Evolutionary conservation across 30 jellyfish, hydroid and myxozoan genomes (phyloP), one percentile per base, ranked within the genome.

Genomic region (Sanderia malayensis): DNA sequence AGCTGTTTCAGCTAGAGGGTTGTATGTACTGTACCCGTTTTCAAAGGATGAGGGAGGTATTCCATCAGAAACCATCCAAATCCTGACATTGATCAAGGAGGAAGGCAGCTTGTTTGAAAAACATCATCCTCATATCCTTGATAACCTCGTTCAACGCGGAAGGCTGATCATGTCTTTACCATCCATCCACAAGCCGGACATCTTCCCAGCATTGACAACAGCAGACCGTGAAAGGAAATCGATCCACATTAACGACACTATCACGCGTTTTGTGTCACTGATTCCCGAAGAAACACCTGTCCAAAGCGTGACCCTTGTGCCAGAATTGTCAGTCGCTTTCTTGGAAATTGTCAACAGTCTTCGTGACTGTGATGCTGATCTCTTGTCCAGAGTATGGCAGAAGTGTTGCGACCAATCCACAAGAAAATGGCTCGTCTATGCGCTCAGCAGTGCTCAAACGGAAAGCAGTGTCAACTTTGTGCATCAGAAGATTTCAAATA

Each of bases 1-100:
- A 29, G 71, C 66, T 46, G 82, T 82, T 44, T 61, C 71, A 44
- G 94, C 94, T 18, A 45, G 61, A 44, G 86, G 94, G 30, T 70
- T 64, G 55, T 73, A 70, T 22, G 81, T 66, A 21, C 55, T 82
- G 52, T 70, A n/a, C 41, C 94, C 94, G 46, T 70, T 71, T 66
- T 22, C 86, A 24, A 64, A 52, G 52, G 73, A 71, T 28, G 76
- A 64, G 11, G 94, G 61, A 31, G 94, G 82, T 45, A 72, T 82
- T 31, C 74, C 76, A 33, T 21, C 86, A 6, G 59, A 18, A 21
- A 31, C 94, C 45, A n/a, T 44, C 23, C 94, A 82, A 46, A 71
- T 49, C 29, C 83, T 82, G 57, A 64, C 28, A 18, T 68, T 67
- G 23, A 1, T 82, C 58, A 61, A 34, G 28, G 94, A 82, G 71